A percentile compares a stretch with the other conserved stretches of the same genome.
These are phyloP conservation scores for Chionomys nivalis DNA, from an alignment of 2,113 vertebrate species.

Conservation along the genomic window DNA sequence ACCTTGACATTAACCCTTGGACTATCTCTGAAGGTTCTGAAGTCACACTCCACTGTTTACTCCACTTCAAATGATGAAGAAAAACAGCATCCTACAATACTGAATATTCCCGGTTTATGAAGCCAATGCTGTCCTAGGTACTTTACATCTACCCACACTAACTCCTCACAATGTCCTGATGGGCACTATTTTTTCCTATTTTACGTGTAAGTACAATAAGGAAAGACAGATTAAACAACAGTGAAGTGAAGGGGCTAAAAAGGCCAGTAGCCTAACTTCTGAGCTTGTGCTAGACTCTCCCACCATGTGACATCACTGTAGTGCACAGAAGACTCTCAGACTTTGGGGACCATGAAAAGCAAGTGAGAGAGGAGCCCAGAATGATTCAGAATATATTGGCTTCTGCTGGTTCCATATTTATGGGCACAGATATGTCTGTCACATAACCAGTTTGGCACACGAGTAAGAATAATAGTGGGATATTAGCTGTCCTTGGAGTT, in stretches of 20 bases:
- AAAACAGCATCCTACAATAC: not conserved
- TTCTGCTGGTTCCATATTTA: not conserved
- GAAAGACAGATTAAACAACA: not conserved
- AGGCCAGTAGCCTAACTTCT: not conserved
- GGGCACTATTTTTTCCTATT: not conserved
- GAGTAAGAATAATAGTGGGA: not conserved
- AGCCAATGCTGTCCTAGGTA: not conserved
- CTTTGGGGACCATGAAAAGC: not conserved
- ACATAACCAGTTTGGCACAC: not conserved
- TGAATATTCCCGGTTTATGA: not conserved
- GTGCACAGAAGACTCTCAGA: not conserved
- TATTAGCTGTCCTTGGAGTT: not conserved
- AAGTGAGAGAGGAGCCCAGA: not conserved
- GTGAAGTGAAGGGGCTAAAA: not conserved
- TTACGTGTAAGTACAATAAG: not conserved
- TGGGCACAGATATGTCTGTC: not conserved
- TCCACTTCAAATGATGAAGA: slow-evolving; percentile 1
- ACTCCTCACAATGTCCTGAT: not conserved
- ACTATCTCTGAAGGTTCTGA: not conserved
- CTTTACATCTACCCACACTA: not conserved
- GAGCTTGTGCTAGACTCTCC: not conserved
- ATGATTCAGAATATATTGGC: not conserved
- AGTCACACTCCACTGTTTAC: not conserved
- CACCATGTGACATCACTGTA: not conserved
- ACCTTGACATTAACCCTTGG: not conserved